A percentile compares a stretch with the other conserved stretches of the same genome.
Conservation (phyloP, 2,797 vertebrate genomes). For the Silurus aristotelis region DNA sequence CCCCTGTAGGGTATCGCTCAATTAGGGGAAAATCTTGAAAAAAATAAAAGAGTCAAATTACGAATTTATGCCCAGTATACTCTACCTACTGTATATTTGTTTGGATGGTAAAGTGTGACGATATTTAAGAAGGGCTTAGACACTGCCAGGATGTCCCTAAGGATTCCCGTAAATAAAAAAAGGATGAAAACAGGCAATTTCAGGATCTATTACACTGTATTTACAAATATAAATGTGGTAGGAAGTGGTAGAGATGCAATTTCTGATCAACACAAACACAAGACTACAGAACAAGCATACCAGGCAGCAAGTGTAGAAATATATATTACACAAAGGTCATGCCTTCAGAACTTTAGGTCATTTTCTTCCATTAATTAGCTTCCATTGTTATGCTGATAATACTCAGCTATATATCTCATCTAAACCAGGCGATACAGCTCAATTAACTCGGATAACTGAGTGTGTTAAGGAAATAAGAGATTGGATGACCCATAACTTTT, state of each 20-base stretch:
- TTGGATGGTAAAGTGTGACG: background rate
- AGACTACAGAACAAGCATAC: conserved; percentile 2
- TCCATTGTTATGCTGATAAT: no score
- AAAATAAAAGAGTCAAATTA: background rate
- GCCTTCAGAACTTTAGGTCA: background rate
- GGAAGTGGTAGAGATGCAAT: background rate
- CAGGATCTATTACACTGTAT: background rate
- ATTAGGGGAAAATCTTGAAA: background rate
- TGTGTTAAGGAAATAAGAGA: no score
- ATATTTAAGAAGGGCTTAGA: background rate
- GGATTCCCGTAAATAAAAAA: background rate
- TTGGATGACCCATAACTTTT: no score
- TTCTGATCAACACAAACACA: background rate
- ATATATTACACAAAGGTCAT: background rate
- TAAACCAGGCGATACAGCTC: no score
- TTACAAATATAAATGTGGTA: background rate
- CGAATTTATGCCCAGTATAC: no score
- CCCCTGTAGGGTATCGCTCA: background rate
- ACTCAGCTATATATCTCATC: no score
- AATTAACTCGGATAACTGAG: no score
- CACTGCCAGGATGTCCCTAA: background rate
- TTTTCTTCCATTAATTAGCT: no score
- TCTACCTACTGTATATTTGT: background rate
- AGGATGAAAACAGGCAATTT: background rate
- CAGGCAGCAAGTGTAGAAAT: background rate